phyloP scores from a whole-genome alignment of 2,888 invertebrate genomes.

The Cheilosia impressa region DNA sequence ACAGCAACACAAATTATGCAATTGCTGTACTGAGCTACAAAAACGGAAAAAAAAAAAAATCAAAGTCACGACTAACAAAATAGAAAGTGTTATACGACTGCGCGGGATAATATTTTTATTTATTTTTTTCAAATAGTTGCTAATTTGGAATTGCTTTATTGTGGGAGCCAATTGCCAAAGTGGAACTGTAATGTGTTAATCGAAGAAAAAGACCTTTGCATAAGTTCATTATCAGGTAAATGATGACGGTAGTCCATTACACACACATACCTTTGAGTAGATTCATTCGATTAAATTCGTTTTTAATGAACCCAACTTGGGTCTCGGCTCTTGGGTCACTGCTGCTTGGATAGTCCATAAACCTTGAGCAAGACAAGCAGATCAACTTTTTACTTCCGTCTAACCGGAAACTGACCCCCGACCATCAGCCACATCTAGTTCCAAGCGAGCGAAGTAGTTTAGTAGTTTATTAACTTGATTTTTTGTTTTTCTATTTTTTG shows the following conservation, averaged over 20 bases:
- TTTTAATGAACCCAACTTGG: constrained; percentile 19
- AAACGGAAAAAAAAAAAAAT: constrained; percentile 20
- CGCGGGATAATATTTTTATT: constrained; percentile 15
- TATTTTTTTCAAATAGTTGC: constrained; percentile 38
- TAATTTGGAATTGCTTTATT: constrained; percentile 44
- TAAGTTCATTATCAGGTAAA: constrained; percentile 53
- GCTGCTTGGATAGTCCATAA: constrained; percentile 2
- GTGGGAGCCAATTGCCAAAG: constrained; percentile 44
- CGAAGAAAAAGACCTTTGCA: constrained; percentile 35
- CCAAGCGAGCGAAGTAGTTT: constrained; percentile 23
- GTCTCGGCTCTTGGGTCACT: constrained; percentile 5
- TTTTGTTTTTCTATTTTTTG: background rate
- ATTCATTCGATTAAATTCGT: constrained; percentile 5
- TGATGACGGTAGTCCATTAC: constrained; percentile 10
- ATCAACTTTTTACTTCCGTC: constrained; percentile 58
- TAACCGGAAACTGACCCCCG: constrained; percentile 38
- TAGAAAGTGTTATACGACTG: constrained; percentile 66
- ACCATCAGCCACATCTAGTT: constrained; percentile 1
- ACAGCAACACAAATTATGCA: constrained; percentile 56
- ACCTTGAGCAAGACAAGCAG: constrained; percentile 43
- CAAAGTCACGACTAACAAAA: constrained; percentile 62
- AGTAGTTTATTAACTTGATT: constrained; percentile 31
- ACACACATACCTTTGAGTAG: background rate
- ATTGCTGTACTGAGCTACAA: constrained; percentile 48
- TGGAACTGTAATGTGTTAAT: constrained; percentile 54